Evolutionary conservation across 2,113 vertebrate species (phyloP).

Genomic region (Poecile atricapillus): DNA sequence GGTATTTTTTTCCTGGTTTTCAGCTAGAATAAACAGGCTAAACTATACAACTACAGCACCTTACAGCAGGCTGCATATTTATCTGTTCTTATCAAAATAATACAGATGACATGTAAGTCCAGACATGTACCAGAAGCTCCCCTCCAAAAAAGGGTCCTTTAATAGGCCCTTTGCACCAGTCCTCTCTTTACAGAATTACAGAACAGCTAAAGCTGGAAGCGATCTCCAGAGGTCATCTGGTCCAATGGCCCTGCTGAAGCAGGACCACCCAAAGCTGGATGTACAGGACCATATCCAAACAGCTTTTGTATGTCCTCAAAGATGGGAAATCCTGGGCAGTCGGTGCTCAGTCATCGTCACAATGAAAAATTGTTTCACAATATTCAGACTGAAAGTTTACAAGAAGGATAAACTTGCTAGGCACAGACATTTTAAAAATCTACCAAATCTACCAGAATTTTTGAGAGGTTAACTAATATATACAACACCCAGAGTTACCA

Average conservation of each 20-base stretch:
- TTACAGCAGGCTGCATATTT: neutral
- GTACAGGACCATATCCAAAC: neutral
- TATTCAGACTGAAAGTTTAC: neutral
- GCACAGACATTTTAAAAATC: neutral
- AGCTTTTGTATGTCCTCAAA: neutral
- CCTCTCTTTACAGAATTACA: neutral
- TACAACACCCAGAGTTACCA: neutral
- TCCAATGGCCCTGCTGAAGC: neutral
- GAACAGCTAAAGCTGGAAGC: neutral
- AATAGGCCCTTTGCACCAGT: neutral
- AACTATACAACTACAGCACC: neutral
- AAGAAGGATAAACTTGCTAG: neutral
- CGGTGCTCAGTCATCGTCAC: neutral
- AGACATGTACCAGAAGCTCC: neutral
- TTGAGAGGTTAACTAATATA: neutral
- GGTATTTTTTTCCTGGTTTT: neutral
- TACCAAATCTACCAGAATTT: neutral
- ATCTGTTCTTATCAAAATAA: neutral
- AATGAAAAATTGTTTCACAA: neutral
- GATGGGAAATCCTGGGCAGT: neutral
- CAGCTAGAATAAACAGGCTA: neutral
- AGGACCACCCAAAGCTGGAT: neutral
- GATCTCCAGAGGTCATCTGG: neutral
- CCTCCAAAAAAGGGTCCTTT: neutral
- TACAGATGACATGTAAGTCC: neutral